Percentiles rank a stretch among this genome's conserved stretches.
Evolutionary conservation across 2,797 vertebrate genomes (phyloP).

Genomic region (Epinephelus malabaricus): DNA sequence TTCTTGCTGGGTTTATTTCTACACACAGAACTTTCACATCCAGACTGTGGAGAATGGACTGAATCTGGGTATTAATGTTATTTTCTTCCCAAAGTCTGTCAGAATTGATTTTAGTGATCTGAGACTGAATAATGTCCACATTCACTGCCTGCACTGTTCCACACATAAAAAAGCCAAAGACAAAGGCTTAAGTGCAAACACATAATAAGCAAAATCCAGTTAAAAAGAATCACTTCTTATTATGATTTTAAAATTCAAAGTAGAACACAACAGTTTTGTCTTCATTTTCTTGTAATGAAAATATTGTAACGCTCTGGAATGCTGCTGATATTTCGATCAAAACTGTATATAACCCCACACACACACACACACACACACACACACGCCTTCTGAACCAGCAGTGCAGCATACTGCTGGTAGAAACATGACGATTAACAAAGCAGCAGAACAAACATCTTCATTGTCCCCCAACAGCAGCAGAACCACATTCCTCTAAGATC

Average conservation of each 20-base stretch:
- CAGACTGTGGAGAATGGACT: no score
- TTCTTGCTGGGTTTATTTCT: no score
- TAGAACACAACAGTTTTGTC: neutral
- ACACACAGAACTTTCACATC: no score
- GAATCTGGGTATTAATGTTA: no score
- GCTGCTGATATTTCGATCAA: neutral
- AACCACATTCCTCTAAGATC: conserved; percentile 54
- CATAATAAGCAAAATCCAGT: neutral
- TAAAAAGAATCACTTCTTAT: no score
- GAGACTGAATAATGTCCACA: no score
- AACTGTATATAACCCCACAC: neutral
- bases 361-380: conserved; percentile 20
- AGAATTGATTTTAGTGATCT: no score
- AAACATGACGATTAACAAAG: conserved; percentile 38
- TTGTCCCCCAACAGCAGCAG: conserved; percentile 38
- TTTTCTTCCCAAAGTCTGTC: no score
- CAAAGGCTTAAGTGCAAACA: no score
- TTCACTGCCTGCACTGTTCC: no score
- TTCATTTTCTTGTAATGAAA: neutral
- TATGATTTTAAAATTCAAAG: no score
- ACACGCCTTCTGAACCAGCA: conserved; percentile 28
- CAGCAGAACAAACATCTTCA: conserved; percentile 31
- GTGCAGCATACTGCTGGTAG: conserved; percentile 12
- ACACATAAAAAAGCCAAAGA: no score
- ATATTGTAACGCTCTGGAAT: neutral